A percentile compares a stretch with the other conserved stretches of the same genome.
Conservation (phyloP, 2,888 invertebrate species). For the Hymenopus coronatus region DNA sequence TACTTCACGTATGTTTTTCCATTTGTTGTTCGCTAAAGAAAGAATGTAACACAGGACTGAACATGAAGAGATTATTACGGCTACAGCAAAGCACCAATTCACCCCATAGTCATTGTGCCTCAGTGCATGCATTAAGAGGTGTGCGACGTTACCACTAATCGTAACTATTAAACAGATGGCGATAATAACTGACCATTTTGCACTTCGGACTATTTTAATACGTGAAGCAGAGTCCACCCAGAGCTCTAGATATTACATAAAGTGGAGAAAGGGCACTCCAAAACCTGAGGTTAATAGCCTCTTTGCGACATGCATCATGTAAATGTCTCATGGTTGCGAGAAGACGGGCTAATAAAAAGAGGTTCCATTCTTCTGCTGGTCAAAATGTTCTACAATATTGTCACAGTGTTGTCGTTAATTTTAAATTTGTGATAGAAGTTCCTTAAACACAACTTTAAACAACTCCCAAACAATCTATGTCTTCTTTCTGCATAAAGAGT, state of each 20-base stretch:
- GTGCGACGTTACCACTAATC: background rate
- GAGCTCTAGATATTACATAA: background rate
- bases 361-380: too few species aligned
- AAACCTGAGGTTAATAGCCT: background rate
- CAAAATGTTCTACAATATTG: too few species aligned
- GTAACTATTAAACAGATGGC: background rate
- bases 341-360: too few species aligned
- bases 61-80: background rate
- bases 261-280: background rate
- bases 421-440: too few species aligned
- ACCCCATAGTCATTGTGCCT: too few species aligned
- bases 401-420: too few species aligned
- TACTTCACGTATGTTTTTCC: background rate
- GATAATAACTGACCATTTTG: background rate
- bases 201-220: background rate
- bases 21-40: background rate
- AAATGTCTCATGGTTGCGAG: too few species aligned
- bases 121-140: accelerated
- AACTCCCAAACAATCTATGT: too few species aligned
- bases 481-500: too few species aligned
- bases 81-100: background rate
- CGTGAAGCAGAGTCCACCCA: background rate
- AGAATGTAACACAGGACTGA: background rate
- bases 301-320: too few species aligned
- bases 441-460: too few species aligned